Percentiles rank a stretch among this genome's conserved stretches.
Conservation (phyloP, 2,113 vertebrate species). For the Caranx melampygus region DNA sequence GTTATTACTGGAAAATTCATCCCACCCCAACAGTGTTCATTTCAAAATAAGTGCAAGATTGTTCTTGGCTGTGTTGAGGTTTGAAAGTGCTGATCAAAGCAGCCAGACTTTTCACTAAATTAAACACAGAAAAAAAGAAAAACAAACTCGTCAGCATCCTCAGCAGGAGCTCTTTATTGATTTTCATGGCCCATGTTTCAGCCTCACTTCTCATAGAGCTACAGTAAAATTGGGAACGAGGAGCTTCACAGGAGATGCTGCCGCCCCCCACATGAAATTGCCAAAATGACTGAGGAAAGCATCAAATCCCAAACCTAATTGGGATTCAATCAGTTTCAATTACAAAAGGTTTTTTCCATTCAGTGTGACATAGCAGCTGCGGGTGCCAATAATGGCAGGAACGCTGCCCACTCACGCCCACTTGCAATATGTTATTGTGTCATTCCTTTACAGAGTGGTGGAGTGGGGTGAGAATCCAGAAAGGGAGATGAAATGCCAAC, state of each 20-base stretch:
- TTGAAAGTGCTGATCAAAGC: constrained; percentile 66
- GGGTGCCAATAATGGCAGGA: constrained; percentile 23
- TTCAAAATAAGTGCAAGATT: not conserved
- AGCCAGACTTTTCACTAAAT: constrained; percentile 57
- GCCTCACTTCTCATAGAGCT: constrained; percentile 56
- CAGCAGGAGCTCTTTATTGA: constrained; percentile 60
- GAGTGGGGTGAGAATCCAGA: constrained; percentile 1
- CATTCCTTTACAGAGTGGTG: constrained; percentile 4
- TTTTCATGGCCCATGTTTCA: constrained; percentile 52
- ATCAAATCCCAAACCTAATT: constrained; percentile 45
- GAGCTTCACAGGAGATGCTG: constrained; percentile 15
- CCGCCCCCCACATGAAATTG: constrained; percentile 42
- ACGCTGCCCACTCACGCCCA: constrained; percentile 50
- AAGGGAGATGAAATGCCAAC: not conserved
- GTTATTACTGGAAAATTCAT: constrained; percentile 40
- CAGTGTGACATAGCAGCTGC: not conserved
- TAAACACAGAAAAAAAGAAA: constrained; percentile 35
- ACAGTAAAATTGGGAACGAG: not conserved
- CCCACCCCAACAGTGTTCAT: not conserved
- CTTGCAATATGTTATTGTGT: constrained; percentile 53
- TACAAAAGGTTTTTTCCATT: constrained; percentile 23
- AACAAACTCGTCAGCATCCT: constrained; percentile 36
- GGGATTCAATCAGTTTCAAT: constrained; percentile 49
- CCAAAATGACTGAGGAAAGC: constrained; percentile 48
- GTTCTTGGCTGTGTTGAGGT: constrained; percentile 6